Evolutionary conservation across 2,888 invertebrate species (phyloP), one percentile per base, ranked within the genome.

Genomic region (Hesperia comma): DNA sequence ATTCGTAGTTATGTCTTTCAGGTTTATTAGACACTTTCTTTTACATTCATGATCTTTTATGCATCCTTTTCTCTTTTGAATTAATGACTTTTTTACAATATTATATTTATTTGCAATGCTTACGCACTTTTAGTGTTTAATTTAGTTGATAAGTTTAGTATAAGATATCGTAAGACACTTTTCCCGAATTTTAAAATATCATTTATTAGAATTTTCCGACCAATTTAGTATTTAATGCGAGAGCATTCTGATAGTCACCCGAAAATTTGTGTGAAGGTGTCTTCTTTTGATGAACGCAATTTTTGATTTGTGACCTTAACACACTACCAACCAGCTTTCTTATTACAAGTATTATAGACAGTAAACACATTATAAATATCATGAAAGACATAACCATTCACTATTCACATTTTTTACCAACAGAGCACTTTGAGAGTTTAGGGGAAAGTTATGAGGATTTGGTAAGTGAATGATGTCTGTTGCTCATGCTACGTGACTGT

Each of bases 401-500:
- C 53, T 3, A n/a, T n/a, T 61, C 17, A 26, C 37, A 43, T 51
- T 53, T 51, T 32, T 7, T 15, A 53, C 8, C 19, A 15, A 54
- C 33, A 54, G 19, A 58, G 58, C 43, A 60, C 37, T 54, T 62
- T 57, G 10, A 19, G 12, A 41, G 14, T 51, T 63, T 19, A 41
- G 55, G 17, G 33, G 40, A 64, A 41, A 41, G 17, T 64, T 33
- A 7, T 37, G 19, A 60, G 56, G 60, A 62, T 40, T 62, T 68
- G 73, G 75, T 75, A 73, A 75, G 69, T 70, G 14, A 46, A 8
- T 33, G 63, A 56, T 54, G 53, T 51, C 40, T 63, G 63, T 78
- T 81, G 83, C 85, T 90, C 81, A 89, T 87, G 80, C 79, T 84
- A 79, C 80, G 79, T 87, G 77, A 87, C 85, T 92, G 85, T 92